These are phyloP conservation scores for Ethmia dodecea DNA, from an alignment of 2,888 invertebrate genomes.

Conservation along the genomic window DNA sequence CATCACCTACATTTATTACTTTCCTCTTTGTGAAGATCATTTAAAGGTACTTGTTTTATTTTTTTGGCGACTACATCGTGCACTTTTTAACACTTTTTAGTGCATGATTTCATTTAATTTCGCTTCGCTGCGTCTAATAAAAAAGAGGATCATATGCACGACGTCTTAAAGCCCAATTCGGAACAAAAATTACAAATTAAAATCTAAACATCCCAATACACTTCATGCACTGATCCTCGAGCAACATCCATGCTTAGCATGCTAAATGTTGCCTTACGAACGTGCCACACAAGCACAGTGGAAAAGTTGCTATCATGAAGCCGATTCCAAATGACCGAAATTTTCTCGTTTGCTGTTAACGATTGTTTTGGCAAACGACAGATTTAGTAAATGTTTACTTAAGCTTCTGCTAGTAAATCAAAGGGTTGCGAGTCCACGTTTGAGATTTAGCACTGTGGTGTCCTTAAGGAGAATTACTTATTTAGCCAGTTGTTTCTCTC, in stretches of 20 bases:
- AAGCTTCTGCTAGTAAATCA: slow-evolving; percentile 45
- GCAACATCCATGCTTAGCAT: slow-evolving; percentile 29
- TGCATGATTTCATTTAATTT: no score
- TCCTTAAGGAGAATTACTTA: not conserved
- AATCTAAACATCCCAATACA: slow-evolving; percentile 28
- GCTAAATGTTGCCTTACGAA: slow-evolving; percentile 29
- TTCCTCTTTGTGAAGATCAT: no score
- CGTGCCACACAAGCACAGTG: slow-evolving; percentile 65
- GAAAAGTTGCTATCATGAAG: slow-evolving; percentile 49
- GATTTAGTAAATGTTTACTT: no score
- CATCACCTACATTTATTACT: no score
- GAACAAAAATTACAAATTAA: no score
- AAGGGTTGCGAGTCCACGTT: slow-evolving; percentile 49
- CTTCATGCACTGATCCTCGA: slow-evolving; percentile 37
- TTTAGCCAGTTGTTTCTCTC: no score
- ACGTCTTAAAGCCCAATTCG: no score
- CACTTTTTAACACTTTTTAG: no score
- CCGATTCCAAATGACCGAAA: not conserved
- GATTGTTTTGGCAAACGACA: not conserved
- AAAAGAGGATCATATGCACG: no score
- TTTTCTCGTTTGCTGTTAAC: not conserved
- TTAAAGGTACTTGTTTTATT: no score
- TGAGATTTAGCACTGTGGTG: slow-evolving; percentile 1
- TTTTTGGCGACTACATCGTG: no score
- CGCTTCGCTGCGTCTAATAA: no score